Evolutionary conservation across 2,797 vertebrate genomes (phyloP).

Genomic region (Tympanoctomys barrerae): DNA sequence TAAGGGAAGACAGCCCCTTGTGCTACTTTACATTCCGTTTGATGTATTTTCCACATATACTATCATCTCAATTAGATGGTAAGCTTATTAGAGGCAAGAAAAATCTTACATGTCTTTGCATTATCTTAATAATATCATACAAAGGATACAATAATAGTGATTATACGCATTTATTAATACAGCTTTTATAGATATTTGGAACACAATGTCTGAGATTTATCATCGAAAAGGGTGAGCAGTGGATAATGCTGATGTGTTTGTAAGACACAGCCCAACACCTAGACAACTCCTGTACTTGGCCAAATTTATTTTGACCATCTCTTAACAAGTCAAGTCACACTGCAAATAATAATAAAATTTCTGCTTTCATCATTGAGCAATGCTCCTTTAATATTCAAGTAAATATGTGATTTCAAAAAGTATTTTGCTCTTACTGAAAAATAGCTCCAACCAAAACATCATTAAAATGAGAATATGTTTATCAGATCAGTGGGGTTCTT

Average conservation of each 20-base stretch:
- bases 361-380: constrained; percentile 34
- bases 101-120: background rate
- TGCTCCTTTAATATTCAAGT: constrained; percentile 72
- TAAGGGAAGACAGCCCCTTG: background rate
- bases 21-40: constrained; percentile 6
- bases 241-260: background rate
- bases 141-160: background rate
- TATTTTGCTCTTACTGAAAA: constrained; percentile 75
- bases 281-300: background rate
- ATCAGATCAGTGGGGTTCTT: background rate
- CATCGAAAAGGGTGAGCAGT: background rate
- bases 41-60: background rate
- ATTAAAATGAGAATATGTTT: constrained; percentile 70
- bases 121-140: background rate
- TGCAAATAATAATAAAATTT: background rate
- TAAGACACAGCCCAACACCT: background rate
- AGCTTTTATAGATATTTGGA: constrained; percentile 1
- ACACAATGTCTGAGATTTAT: background rate
- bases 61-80: background rate
- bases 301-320: background rate
- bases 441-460: constrained; percentile 65
- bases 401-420: constrained; percentile 64
- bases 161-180: background rate
- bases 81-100: background rate
- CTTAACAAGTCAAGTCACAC: constrained; percentile 45